phyloP scores from a whole-genome alignment of 2,797 vertebrate genomes.

The Liparis tanakae region DNA sequence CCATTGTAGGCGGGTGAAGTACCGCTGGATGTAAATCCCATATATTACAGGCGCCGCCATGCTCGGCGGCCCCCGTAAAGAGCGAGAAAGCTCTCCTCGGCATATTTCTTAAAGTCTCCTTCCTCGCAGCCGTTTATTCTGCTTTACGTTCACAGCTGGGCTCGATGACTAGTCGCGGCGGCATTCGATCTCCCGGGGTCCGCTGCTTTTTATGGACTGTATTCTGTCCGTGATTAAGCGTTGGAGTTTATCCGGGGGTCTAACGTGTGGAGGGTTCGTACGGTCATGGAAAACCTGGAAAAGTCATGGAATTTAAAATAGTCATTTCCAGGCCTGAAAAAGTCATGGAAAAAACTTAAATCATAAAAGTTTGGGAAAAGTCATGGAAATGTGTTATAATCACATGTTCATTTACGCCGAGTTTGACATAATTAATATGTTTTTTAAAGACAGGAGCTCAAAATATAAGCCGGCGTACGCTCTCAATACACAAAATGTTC shows the following conservation, averaged over 20 bases:
- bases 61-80: constrained; percentile 49
- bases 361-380: too few relatives aligned
- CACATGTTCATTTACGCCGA: too few relatives aligned
- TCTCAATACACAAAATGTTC: too few relatives aligned
- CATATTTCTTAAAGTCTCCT: constrained; percentile 11
- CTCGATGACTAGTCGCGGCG: background rate
- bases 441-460: too few relatives aligned
- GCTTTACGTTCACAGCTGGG: constrained; percentile 8
- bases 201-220: background rate
- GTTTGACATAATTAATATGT: too few relatives aligned
- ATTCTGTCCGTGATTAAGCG: constrained; percentile 17
- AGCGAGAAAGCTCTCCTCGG: constrained; percentile 23
- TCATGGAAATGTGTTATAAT: too few relatives aligned
- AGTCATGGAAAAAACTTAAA: too few relatives aligned
- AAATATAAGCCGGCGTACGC: too few relatives aligned
- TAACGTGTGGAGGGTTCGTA: too few relatives aligned
- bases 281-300: too few relatives aligned
- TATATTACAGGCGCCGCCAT: constrained; percentile 33
- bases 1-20: constrained; percentile 22
- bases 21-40: constrained; percentile 51
- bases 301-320: too few relatives aligned
- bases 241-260: background rate
- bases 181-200: background rate
- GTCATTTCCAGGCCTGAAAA: too few relatives aligned
- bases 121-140: background rate